Percentiles rank a stretch among this genome's conserved stretches.
These are phyloP conservation scores for Lerema accius DNA, from an alignment of 1,140 invertebrate species.

Conservation along the genomic window DNA sequence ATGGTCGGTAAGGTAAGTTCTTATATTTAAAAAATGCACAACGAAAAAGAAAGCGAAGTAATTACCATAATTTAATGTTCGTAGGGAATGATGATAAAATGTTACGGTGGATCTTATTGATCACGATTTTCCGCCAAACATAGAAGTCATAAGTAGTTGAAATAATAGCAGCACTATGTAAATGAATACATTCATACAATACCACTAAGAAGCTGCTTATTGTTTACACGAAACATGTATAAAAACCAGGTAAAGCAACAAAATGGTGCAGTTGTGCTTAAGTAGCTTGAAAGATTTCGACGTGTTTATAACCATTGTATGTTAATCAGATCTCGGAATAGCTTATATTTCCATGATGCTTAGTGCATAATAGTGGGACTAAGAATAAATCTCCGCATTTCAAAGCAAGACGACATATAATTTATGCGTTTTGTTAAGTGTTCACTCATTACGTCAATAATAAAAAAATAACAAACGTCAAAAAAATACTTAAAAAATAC, in stretches of 20 bases:
- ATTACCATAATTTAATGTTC: too few species aligned
- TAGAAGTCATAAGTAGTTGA: slow-evolving; percentile 9
- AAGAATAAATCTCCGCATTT: background rate
- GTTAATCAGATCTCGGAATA: slow-evolving; percentile 29
- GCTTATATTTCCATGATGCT: slow-evolving; percentile 13
- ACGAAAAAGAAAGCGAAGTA: too few species aligned
- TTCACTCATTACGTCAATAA: too few species aligned
- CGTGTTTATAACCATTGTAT: slow-evolving; percentile 29
- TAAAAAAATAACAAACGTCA: too few species aligned
- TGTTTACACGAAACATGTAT: slow-evolving; percentile 55
- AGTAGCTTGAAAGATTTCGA: slow-evolving; percentile 40
- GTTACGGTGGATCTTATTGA: background rate
- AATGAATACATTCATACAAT: slow-evolving; percentile 42
- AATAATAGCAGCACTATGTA: slow-evolving; percentile 38
- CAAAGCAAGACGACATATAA: too few species aligned
- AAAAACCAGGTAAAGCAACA: slow-evolving; percentile 43
- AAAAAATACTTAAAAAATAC: too few species aligned
- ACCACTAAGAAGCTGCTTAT: slow-evolving; percentile 41
- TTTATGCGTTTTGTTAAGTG: slow-evolving; percentile 33
- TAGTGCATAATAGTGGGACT: slow-evolving; percentile 9
- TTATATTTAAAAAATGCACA: too few species aligned
- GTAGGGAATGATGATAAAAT: too few species aligned
- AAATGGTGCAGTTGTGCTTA: slow-evolving; percentile 42
- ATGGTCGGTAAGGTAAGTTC: too few species aligned
- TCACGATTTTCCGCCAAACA: background rate